phyloP scores from a whole-genome alignment of 2,888 invertebrate genomes.

The Gibbula magus region DNA sequence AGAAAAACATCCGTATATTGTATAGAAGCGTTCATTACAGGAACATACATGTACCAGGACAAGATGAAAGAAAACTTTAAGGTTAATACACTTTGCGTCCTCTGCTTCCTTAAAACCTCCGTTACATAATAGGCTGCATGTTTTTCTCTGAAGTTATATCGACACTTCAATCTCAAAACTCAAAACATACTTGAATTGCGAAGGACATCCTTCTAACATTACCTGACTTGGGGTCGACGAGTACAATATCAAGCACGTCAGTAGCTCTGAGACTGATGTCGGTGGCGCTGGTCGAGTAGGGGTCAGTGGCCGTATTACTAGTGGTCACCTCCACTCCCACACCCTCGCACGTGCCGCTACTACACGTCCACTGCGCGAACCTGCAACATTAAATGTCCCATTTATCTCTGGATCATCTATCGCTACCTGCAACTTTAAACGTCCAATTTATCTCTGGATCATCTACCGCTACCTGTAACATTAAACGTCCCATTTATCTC shows the following conservation, averaged over 20 bases:
- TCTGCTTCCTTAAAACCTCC: too few relatives aligned
- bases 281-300: neutral
- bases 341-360: slow-evolving; percentile 19
- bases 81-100: too few relatives aligned
- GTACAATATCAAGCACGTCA: slow-evolving; percentile 1
- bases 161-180: too few relatives aligned
- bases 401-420: too few relatives aligned
- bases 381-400: neutral
- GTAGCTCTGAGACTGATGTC: neutral
- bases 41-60: too few relatives aligned
- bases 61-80: too few relatives aligned
- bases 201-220: neutral
- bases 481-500: neutral
- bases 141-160: too few relatives aligned
- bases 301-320: neutral
- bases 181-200: too few relatives aligned
- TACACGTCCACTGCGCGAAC: slow-evolving; percentile 2
- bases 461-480: slow-evolving; percentile 26
- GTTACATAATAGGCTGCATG: too few relatives aligned
- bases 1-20: neutral
- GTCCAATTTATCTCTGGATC: too few relatives aligned
- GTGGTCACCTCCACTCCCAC: neutral
- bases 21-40: neutral
- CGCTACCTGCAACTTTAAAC: too few relatives aligned
- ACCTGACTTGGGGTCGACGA: slow-evolving; percentile 20